Percentiles rank a stretch among this genome's conserved stretches.
These are phyloP conservation scores for Falco columbarius DNA, from an alignment of 2,797 vertebrate species.

Conservation along the genomic window DNA sequence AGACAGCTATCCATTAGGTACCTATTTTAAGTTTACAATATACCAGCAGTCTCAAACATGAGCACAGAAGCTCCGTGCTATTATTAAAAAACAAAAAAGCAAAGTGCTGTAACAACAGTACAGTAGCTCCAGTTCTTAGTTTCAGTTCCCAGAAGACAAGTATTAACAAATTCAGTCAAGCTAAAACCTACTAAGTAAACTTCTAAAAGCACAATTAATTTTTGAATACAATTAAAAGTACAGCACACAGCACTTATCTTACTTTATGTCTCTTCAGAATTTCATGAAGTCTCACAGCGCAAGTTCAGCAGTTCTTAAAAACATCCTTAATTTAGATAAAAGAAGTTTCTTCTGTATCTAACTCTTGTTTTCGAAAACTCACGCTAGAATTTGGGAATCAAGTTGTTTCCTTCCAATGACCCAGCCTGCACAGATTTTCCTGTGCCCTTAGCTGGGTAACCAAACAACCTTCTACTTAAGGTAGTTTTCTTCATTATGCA, in stretches of 20 bases:
- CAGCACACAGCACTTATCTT: not conserved
- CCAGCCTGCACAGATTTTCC: not conserved
- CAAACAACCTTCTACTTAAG: rapidly evolving
- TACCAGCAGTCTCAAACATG: not conserved
- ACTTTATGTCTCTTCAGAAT: not conserved
- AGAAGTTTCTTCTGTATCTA: not conserved
- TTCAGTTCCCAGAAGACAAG: not conserved
- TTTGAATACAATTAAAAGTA: not conserved
- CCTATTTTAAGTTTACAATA: not conserved
- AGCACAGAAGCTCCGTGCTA: not conserved
- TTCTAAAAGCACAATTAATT: not conserved
- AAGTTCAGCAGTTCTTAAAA: not conserved
- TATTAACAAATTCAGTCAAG: not conserved
- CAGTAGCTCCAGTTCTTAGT: not conserved
- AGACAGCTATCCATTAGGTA: not conserved
- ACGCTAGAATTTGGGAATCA: not conserved
- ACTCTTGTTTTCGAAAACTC: not conserved
- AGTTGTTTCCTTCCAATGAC: not conserved
- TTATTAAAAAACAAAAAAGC: not conserved
- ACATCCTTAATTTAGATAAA: not conserved
- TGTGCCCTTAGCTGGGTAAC: not conserved
- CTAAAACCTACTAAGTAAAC: not conserved
- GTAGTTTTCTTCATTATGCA: not conserved
- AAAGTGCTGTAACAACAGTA: not conserved
- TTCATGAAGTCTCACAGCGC: not conserved